phyloP scores from a whole-genome alignment of 2,113 vertebrate species.

The Psammodynastes pulverulentus region DNA sequence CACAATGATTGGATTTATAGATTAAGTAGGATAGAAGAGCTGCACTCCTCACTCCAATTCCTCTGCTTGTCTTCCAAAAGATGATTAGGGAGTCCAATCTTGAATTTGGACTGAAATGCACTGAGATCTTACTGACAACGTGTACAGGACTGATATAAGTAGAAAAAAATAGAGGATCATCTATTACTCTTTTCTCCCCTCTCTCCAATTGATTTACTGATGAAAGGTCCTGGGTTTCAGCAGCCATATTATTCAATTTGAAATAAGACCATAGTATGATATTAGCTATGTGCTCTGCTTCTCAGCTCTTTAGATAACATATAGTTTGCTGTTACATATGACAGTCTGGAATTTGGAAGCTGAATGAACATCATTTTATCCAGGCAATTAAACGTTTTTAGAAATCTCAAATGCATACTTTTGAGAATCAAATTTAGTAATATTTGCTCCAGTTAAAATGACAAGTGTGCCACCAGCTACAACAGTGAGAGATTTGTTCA shows the following conservation, averaged over 20 bases:
- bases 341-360: neutral
- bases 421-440: neutral
- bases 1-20: neutral
- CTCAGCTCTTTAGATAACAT: constrained; percentile 34
- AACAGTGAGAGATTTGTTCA: neutral
- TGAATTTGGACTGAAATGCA: neutral
- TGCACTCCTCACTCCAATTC: neutral
- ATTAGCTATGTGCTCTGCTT: neutral
- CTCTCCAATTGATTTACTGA: neutral
- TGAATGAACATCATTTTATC: constrained; percentile 1
- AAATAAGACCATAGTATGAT: neutral
- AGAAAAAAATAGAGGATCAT: neutral
- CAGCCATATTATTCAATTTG: constrained; percentile 8
- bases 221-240: constrained; percentile 4
- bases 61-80: neutral
- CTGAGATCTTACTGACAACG: neutral
- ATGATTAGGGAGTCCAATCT: neutral
- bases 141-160: neutral
- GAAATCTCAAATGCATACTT: neutral
- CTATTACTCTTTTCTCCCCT: neutral
- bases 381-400: constrained; percentile 11
- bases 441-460: neutral
- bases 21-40: neutral
- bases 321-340: neutral
- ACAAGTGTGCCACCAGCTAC: neutral